These are phyloP conservation scores for Montipora efflorescens DNA, from an alignment of 64 coral and sea anemone species.

Conservation along the genomic window DNA sequence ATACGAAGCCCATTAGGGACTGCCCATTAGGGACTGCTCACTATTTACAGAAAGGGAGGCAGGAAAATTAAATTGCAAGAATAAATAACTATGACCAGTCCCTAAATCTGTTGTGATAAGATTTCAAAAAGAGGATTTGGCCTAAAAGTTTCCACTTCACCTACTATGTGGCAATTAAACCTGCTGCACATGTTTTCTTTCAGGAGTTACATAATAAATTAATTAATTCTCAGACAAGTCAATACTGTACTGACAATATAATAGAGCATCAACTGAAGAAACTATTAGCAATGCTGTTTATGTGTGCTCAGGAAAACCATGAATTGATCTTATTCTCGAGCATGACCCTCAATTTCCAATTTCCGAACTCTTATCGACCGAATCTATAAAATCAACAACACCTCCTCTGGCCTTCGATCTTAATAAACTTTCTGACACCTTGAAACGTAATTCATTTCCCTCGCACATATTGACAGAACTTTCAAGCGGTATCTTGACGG, in stretches of 20 bases:
- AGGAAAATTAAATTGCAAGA: not conserved
- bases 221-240: constrained; percentile 12
- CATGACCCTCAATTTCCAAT: too few relatives aligned
- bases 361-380: too few relatives aligned
- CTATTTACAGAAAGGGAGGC: not conserved
- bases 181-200: constrained; percentile 4
- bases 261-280: not conserved
- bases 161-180: constrained; percentile 3
- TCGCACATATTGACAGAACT: too few relatives aligned
- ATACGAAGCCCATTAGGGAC: not conserved
- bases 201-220: not conserved
- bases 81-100: not conserved
- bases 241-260: not conserved
- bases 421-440: too few relatives aligned
- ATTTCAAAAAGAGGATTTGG: not conserved
- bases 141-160: not conserved
- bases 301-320: constrained; percentile 69
- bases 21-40: not conserved
- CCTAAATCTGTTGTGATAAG: constrained; percentile 8
- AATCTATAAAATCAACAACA: too few relatives aligned
- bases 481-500: too few relatives aligned
- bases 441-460: too few relatives aligned
- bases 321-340: not conserved
- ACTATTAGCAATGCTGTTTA: not conserved
- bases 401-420: too few relatives aligned